Conservation (phyloP, 2,797 vertebrate genomes). For the Corythornis leucogaster region DNA sequence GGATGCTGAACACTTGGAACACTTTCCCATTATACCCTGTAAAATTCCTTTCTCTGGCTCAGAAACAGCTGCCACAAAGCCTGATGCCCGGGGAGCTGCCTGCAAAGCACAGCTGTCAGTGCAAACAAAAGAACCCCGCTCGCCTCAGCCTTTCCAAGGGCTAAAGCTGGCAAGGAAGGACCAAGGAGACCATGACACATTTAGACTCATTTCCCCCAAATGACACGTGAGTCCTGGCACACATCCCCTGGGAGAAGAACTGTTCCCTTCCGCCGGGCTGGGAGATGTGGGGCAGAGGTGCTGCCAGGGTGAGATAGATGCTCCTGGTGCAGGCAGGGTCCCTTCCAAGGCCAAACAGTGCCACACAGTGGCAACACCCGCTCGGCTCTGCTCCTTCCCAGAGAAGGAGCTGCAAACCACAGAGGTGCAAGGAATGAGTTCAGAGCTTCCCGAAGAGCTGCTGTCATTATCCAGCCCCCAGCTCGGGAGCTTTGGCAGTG, state of each 20-base stretch:
- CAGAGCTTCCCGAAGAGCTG: neutral
- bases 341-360: slow-evolving; percentile 67
- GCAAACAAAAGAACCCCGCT: neutral
- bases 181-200: neutral
- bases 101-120: neutral
- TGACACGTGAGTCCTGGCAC: slow-evolving; percentile 5
- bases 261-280: neutral
- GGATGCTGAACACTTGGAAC: neutral
- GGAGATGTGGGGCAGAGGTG: slow-evolving; percentile 38
- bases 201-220: slow-evolving; percentile 13
- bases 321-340: neutral
- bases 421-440: neutral
- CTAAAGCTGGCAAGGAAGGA: slow-evolving; percentile 4
- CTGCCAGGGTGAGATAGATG: neutral
- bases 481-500: accelerated
- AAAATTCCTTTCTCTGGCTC: neutral
- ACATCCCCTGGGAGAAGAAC: slow-evolving; percentile 17
- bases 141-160: neutral
- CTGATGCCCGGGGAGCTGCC: neutral
- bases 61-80: neutral
- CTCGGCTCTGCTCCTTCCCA: neutral
- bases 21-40: neutral
- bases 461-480: neutral
- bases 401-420: neutral
- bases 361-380: slow-evolving; percentile 70